Evolutionary conservation across 2,113 vertebrate genomes (phyloP).

Genomic region (Puffinus mauretanicus): DNA sequence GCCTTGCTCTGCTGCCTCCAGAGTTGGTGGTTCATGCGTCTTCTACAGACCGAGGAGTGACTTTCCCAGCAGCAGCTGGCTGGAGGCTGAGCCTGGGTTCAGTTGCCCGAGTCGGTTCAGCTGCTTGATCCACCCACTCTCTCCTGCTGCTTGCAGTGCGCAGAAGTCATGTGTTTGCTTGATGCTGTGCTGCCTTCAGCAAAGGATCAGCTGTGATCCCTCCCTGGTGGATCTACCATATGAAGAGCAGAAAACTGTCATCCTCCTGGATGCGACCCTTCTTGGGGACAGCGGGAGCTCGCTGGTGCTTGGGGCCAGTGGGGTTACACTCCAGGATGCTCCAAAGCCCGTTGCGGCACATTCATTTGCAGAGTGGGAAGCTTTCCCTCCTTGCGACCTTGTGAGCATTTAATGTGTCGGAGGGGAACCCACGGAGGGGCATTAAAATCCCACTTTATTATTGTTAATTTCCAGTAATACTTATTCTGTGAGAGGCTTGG

Average conservation of each 20-base stretch:
- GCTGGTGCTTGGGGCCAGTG: background rate
- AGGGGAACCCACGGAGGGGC: background rate
- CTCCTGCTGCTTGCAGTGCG: background rate
- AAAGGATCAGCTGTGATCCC: background rate
- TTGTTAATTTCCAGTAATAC: background rate
- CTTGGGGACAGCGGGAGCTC: rapidly evolving
- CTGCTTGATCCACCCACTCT: background rate
- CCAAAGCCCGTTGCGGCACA: background rate
- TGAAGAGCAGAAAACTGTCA: background rate
- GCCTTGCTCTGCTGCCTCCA: background rate
- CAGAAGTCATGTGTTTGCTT: background rate
- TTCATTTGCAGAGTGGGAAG: background rate
- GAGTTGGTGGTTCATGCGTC: background rate
- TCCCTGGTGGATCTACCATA: rapidly evolving
- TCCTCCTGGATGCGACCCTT: background rate
- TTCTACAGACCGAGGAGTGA: background rate
- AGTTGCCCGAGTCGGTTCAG: background rate
- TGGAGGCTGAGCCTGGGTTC: background rate
- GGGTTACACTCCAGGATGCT: background rate
- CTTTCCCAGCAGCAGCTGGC: background rate
- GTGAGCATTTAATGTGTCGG: background rate
- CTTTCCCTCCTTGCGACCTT: background rate
- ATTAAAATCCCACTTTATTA: constrained; percentile 3
- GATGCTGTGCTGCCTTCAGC: background rate
- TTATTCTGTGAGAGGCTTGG: background rate